A percentile compares a stretch with the other conserved stretches of the same genome.
phyloP scores from a whole-genome alignment of 2,888 invertebrate species.

The Pasiphila rectangulata region DNA sequence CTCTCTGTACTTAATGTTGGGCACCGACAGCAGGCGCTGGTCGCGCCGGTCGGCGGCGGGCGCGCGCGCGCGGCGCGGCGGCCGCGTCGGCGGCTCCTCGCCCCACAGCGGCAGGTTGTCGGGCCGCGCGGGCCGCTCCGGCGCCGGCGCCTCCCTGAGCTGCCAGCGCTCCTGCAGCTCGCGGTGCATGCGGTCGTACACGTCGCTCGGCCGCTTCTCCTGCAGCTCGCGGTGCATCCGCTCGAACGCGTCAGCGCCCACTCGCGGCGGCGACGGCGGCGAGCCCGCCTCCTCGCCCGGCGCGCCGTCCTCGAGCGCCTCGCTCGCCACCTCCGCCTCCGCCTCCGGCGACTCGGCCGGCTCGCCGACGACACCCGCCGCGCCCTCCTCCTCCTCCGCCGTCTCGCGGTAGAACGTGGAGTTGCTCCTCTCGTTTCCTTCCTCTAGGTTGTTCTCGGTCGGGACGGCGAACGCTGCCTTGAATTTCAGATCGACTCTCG shows the following conservation, averaged over 20 bases:
- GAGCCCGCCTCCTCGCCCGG: not conserved
- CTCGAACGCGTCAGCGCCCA: conserved; percentile 66
- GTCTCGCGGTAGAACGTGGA: conserved; percentile 68
- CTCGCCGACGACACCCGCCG: conserved; percentile 34
- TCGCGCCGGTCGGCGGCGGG: conserved; percentile 59
- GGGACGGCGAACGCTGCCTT: conserved; percentile 83
- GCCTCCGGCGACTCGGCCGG: conserved; percentile 46
- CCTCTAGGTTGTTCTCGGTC: conserved; percentile 64
- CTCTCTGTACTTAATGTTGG: conserved; percentile 85
- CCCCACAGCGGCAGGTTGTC: conserved; percentile 82
- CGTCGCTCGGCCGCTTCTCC: conserved; percentile 57
- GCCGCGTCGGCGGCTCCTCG: conserved; percentile 59
- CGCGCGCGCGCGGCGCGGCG: conserved; percentile 60
- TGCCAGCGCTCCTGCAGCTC: conserved; percentile 73
- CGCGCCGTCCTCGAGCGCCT: not conserved
- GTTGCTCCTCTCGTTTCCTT: conserved; percentile 49
- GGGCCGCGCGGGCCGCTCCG: conserved; percentile 69
- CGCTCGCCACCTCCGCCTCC: conserved; percentile 18
- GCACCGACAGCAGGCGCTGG: conserved; percentile 87
- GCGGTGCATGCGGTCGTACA: conserved; percentile 66
- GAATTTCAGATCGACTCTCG: conserved; percentile 87
- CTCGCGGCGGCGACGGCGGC: conserved; percentile 55
- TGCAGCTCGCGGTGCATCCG: conserved; percentile 67
- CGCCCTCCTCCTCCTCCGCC: conserved; percentile 7
- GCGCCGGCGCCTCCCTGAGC: conserved; percentile 53